These are phyloP conservation scores for Strigamia transsilvanica DNA, from an alignment of 2,888 invertebrate genomes.

Conservation along the genomic window DNA sequence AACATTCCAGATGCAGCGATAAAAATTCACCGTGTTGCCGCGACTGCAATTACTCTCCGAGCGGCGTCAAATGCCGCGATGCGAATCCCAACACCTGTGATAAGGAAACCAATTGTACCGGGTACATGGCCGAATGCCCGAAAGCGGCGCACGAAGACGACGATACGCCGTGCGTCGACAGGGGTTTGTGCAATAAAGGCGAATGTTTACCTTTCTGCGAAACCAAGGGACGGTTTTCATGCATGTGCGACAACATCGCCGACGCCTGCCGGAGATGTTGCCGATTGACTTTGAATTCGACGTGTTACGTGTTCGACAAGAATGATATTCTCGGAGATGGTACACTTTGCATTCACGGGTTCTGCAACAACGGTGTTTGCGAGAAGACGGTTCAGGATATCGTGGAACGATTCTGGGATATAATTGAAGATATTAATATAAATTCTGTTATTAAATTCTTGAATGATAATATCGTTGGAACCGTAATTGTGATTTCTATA, in stretches of 20 bases:
- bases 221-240: conserved; percentile 89
- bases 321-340: conserved; percentile 90
- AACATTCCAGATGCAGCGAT: conserved; percentile 86
- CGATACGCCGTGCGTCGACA: conserved; percentile 86
- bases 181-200: conserved; percentile 89
- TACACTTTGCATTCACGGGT: conserved; percentile 95
- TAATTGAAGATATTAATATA: conserved; percentile 95
- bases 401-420: conserved; percentile 95
- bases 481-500: conserved; percentile 88
- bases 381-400: conserved; percentile 95
- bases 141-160: conserved; percentile 86
- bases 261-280: conserved; percentile 96
- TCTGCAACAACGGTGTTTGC: conserved; percentile 95
- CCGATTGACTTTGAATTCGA: conserved; percentile 87
- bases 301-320: conserved; percentile 88
- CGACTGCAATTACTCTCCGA: conserved; percentile 85
- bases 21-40: conserved; percentile 96
- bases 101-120: conserved; percentile 81
- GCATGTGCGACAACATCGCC: conserved; percentile 83
- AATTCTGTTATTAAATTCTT: conserved; percentile 88
- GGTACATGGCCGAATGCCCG: conserved; percentile 80
- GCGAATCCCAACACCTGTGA: conserved; percentile 92
- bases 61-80: conserved; percentile 75
- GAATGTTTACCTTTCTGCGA: conserved; percentile 95
- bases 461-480: conserved; percentile 92